Evolutionary conservation across 2,113 vertebrate genomes (phyloP).

Genomic region (Tringa solitaria): DNA sequence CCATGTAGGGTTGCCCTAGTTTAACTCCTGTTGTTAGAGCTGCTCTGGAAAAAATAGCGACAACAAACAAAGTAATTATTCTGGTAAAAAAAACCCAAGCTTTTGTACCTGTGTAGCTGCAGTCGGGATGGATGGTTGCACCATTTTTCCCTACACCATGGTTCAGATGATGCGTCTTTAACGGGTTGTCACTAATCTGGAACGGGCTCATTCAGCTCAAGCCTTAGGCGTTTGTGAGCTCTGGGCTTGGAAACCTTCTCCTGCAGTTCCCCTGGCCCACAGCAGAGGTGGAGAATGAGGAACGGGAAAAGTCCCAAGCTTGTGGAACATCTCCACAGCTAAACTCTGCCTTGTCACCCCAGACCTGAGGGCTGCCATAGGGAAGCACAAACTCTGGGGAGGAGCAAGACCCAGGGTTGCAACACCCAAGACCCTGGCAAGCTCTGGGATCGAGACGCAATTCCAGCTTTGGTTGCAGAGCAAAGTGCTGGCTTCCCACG

Average conservation of each 20-base stretch:
- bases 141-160: accelerated
- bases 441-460: background rate
- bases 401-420: background rate
- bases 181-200: background rate
- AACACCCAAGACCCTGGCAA: background rate
- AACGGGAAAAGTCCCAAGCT: background rate
- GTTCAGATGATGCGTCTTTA: background rate
- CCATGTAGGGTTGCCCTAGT: background rate
- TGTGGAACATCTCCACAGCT: background rate
- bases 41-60: background rate
- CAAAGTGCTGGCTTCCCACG: background rate
- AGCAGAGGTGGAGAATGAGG: background rate
- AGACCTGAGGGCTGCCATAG: background rate
- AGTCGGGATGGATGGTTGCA: background rate
- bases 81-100: background rate
- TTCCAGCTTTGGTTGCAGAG: background rate
- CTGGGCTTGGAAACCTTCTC: background rate
- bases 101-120: background rate
- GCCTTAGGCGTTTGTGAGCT: background rate
- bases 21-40: background rate
- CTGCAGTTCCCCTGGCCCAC: background rate
- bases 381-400: background rate
- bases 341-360: background rate
- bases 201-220: background rate
- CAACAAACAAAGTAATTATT: background rate